Conservation (phyloP, 2,113 vertebrate genomes). For the Coreoperca whiteheadi region DNA sequence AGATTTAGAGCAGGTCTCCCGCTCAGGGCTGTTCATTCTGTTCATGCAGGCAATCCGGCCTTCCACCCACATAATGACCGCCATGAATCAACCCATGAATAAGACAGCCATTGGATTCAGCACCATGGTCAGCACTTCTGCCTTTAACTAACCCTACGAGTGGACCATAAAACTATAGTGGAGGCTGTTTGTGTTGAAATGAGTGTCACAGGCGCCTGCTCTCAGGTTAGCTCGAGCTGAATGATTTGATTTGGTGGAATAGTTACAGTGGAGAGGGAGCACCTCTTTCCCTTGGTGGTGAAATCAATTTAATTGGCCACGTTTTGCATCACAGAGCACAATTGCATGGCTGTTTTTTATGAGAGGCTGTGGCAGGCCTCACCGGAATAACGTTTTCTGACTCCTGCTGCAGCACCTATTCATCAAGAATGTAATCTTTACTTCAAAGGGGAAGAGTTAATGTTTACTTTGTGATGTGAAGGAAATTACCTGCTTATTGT, state of each 20-base stretch:
- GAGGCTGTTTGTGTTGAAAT: conserved; percentile 43
- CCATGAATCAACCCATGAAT: conserved; percentile 51
- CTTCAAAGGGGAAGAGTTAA: conserved; percentile 40
- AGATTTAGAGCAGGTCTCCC: conserved; percentile 40
- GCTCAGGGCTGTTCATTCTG: conserved; percentile 14
- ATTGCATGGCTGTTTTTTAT: conserved; percentile 24
- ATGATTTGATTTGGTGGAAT: conserved; percentile 60
- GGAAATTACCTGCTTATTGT: conserved; percentile 18
- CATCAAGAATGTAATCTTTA: conserved; percentile 53
- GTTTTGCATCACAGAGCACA: conserved; percentile 61
- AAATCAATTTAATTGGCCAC: conserved; percentile 60
- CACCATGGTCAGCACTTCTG: conserved; percentile 51
- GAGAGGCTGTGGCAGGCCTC: conserved; percentile 33
- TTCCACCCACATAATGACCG: conserved; percentile 41
- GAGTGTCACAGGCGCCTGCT: conserved; percentile 46
- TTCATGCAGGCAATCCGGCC: conserved; percentile 27
- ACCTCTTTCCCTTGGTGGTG: conserved; percentile 21
- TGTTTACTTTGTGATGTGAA: conserved; percentile 47
- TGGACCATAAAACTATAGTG: conserved; percentile 32
- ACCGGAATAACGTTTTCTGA: conserved; percentile 36
- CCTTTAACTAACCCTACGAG: conserved; percentile 48
- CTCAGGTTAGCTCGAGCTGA: conserved; percentile 42
- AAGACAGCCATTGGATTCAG: conserved; percentile 36
- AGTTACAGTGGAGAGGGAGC: conserved; percentile 47
- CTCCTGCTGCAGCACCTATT: conserved; percentile 39